Evolutionary conservation across 2,797 vertebrate genomes (phyloP).

Genomic region (Muscicapa striata): DNA sequence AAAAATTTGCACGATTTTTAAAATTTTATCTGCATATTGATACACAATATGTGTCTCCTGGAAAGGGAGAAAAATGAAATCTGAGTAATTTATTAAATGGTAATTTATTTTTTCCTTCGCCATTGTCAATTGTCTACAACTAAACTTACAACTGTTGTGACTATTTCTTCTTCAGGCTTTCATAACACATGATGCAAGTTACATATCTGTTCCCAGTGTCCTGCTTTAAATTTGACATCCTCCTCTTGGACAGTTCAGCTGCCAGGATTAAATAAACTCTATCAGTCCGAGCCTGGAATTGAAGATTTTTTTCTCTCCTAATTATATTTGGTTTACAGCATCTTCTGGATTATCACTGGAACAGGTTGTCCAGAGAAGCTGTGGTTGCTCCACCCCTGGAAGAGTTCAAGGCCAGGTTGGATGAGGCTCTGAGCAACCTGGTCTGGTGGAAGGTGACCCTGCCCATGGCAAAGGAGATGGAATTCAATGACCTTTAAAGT

Average conservation of each 20-base stretch:
- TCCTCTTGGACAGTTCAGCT: neutral
- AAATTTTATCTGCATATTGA: neutral
- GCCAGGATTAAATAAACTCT: neutral
- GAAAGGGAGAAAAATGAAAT: neutral
- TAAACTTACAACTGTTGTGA: neutral
- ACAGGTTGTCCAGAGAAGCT: neutral
- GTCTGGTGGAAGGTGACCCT: neutral
- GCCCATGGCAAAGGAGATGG: neutral
- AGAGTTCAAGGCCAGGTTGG: neutral
- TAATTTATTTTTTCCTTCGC: neutral
- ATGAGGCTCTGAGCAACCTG: neutral
- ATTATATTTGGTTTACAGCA: neutral
- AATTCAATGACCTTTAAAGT: neutral
- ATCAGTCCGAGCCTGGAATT: neutral
- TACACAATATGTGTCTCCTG: neutral
- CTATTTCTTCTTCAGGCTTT: neutral
- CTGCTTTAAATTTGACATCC: constrained; percentile 3
- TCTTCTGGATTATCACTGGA: neutral
- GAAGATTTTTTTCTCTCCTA: neutral
- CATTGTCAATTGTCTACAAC: neutral
- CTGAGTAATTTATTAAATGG: neutral
- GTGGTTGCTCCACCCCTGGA: neutral
- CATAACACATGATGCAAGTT: neutral
- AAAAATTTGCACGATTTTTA: neutral
- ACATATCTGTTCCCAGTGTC: neutral